These are phyloP conservation scores for Cetoscarus ocellatus DNA, from an alignment of 2,797 vertebrate genomes.

Conservation along the genomic window DNA sequence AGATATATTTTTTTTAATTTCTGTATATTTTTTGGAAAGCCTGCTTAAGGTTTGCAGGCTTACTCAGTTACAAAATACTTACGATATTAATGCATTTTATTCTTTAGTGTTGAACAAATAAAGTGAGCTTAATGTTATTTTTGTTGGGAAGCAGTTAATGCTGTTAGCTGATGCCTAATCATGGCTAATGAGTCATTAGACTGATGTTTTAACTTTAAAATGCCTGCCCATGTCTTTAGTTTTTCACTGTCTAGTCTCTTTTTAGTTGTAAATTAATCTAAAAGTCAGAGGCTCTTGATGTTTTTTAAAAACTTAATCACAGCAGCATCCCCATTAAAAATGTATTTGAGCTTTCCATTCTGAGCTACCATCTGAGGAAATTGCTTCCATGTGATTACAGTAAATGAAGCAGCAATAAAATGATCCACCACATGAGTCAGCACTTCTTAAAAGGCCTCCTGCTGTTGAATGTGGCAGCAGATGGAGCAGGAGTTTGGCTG, in stretches of 20 bases:
- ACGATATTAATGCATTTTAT: too few species aligned
- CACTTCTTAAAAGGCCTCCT: slow-evolving; percentile 51
- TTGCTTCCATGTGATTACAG: not conserved
- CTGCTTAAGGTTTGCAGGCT: too few species aligned
- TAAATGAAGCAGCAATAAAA: slow-evolving; percentile 25
- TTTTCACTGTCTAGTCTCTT: too few species aligned
- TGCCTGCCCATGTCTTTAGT: too few species aligned
- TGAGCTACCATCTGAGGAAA: not conserved
- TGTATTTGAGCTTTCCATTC: not conserved
- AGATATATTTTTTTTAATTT: too few species aligned
- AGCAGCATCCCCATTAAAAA: not conserved
- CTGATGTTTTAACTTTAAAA: not conserved
- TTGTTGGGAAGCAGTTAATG: not conserved
- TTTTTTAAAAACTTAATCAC: not conserved
- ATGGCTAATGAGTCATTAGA: not conserved
- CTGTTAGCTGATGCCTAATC: not conserved
- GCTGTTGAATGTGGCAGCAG: slow-evolving; percentile 35
- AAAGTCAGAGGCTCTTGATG: too few species aligned
- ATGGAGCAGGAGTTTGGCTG: slow-evolving; percentile 41
- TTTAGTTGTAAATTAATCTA: too few species aligned
- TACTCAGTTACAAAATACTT: too few species aligned
- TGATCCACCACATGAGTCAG: slow-evolving; percentile 56
- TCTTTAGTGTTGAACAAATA: too few species aligned
- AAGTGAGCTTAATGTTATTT: too few species aligned
- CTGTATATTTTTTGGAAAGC: too few species aligned